These are phyloP conservation scores for Acanthochromis polyacanthus DNA, from an alignment of 2,113 vertebrate species.

Conservation along the genomic window DNA sequence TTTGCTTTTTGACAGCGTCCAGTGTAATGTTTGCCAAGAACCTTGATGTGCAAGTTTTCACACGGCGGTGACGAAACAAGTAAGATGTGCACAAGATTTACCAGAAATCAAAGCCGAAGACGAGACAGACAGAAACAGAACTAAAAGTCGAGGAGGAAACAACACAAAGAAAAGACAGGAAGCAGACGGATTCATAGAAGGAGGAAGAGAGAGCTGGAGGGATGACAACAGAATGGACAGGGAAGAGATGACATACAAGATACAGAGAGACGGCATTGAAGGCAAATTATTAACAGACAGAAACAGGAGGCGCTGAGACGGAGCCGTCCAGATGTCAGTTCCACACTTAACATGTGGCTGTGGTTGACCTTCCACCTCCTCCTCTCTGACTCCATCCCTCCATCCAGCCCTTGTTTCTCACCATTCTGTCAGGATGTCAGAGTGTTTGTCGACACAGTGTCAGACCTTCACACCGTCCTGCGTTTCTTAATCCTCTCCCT, in stretches of 20 bases:
- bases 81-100: not conserved
- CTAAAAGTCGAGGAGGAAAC: slow-evolving; percentile 10
- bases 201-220: not conserved
- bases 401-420: slow-evolving; percentile 62
- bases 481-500: not conserved
- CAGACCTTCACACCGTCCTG: slow-evolving; percentile 34
- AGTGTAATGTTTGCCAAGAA: too few species aligned
- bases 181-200: not conserved
- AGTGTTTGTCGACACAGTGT: slow-evolving; percentile 57
- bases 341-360: slow-evolving; percentile 79
- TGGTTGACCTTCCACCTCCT: slow-evolving; percentile 76
- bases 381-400: slow-evolving; percentile 22
- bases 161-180: slow-evolving; percentile 18
- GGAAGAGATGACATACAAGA: slow-evolving; percentile 22
- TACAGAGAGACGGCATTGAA: slow-evolving; percentile 1
- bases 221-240: not conserved
- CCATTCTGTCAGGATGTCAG: slow-evolving; percentile 63
- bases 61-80: too few species aligned
- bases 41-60: too few species aligned
- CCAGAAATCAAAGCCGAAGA: not conserved
- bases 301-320: slow-evolving; percentile 2
- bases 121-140: not conserved
- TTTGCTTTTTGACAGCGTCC: too few species aligned
- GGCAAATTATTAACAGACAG: slow-evolving; percentile 12
- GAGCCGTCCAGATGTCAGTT: slow-evolving; percentile 58